A percentile compares a stretch with the other conserved stretches of the same genome.
These are phyloP conservation scores for Sprattus sprattus DNA, from an alignment of 2,113 vertebrate genomes.

Conservation along the genomic window DNA sequence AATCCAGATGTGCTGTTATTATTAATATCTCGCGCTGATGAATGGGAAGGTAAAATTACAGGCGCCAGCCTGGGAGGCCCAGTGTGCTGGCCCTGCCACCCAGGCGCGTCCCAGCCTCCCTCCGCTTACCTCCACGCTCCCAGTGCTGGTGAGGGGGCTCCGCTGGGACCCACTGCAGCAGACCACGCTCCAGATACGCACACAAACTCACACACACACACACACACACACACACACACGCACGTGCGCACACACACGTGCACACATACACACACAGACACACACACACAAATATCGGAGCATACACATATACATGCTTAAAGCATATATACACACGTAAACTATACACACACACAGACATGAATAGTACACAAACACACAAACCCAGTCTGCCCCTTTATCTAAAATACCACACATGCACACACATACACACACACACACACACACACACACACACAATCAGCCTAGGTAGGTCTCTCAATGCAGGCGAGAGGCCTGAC, in stretches of 20 bases:
- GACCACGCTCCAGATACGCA: constrained; percentile 67
- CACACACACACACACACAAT: neutral
- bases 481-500: constrained; percentile 3
- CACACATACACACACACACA: neutral
- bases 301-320: too few relatives aligned
- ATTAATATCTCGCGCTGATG: constrained; percentile 94
- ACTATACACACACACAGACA: neutral
- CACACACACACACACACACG: neutral
- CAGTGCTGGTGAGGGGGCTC: constrained; percentile 39
- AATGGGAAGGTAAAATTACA: constrained; percentile 96
- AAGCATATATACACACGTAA: constrained; percentile 10
- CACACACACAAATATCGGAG: too few relatives aligned
- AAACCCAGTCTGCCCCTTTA: neutral
- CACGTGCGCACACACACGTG: neutral
- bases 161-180: constrained; percentile 74
- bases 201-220: constrained; percentile 5
- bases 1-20: constrained; percentile 96
- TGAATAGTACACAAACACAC: constrained; percentile 11
- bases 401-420: neutral
- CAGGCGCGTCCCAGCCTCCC: constrained; percentile 75
- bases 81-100: constrained; percentile 73
- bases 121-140: constrained; percentile 77
- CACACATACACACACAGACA: too few relatives aligned
- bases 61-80: constrained; percentile 85
- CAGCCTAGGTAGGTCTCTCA: neutral